A percentile compares a stretch with the other conserved stretches of the same genome.
Conservation (phyloP, 2,797 vertebrate species). For the Muscicapa comitata region DNA sequence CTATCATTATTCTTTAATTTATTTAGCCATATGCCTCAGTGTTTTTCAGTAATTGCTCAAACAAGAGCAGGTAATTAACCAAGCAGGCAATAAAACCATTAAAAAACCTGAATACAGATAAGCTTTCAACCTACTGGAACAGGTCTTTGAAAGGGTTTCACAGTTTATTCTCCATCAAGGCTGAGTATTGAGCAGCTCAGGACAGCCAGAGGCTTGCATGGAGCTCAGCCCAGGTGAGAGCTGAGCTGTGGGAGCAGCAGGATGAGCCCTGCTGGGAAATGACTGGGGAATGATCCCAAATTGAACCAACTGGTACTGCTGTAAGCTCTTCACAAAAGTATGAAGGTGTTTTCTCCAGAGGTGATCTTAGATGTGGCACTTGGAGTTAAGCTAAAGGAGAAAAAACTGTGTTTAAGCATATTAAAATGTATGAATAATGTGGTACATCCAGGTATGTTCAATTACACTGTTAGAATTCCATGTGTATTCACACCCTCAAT, state of each 20-base stretch:
- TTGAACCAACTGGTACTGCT: not conserved
- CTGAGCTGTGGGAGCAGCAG: not conserved
- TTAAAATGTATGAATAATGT: not conserved
- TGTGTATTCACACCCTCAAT: not conserved
- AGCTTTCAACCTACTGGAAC: not conserved
- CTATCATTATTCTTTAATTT: conserved; percentile 40
- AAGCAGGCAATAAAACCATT: not conserved
- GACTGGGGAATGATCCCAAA: not conserved
- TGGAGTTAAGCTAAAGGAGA: not conserved
- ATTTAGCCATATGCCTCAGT: conserved; percentile 5
- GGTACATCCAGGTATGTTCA: not conserved
- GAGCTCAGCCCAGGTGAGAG: not conserved
- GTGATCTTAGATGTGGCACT: not conserved
- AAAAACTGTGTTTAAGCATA: not conserved
- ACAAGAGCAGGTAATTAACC: conserved; percentile 19
- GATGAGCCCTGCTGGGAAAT: not conserved
- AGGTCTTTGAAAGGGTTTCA: not conserved
- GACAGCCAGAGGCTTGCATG: not conserved
- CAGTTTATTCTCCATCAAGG: not conserved
- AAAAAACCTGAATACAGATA: not conserved
- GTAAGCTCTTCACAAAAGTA: not conserved
- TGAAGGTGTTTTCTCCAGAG: not conserved
- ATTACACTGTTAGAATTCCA: not conserved
- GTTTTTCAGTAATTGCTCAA: conserved; percentile 15
- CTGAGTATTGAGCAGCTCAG: not conserved